Conservation (phyloP, 2,113 vertebrate species). For the Hoplias malabaricus region DNA sequence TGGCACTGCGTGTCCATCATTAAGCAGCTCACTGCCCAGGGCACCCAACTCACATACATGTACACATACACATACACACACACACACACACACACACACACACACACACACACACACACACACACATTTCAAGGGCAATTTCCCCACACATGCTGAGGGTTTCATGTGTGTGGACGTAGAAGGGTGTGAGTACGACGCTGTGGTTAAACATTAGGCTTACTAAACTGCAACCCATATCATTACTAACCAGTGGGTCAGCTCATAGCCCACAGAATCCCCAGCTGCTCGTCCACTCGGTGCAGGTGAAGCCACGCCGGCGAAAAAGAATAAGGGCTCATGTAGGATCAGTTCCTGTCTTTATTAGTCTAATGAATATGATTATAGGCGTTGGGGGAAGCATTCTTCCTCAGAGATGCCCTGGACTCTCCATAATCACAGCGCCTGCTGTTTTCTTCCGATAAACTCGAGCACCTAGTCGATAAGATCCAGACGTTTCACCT, state of each 20-base stretch:
- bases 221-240: conserved; percentile 28
- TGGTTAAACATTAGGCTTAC: conserved; percentile 16
- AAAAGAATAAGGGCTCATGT: conserved; percentile 1
- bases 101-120: conserved; percentile 32
- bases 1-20: conserved; percentile 53
- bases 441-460: conserved; percentile 31
- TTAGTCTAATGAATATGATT: conserved; percentile 36
- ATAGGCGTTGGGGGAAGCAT: background rate
- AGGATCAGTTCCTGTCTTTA: conserved; percentile 10
- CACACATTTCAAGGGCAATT: conserved; percentile 57
- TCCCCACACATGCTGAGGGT: conserved; percentile 34
- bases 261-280: conserved; percentile 2
- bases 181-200: conserved; percentile 17
- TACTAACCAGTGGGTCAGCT: conserved; percentile 22
- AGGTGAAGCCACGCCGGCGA: conserved; percentile 2
- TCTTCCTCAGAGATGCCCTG: conserved; percentile 11
- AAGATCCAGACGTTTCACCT: conserved; percentile 44
- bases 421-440: background rate
- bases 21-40: conserved; percentile 51
- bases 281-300: background rate
- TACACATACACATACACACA: conserved; percentile 24
- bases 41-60: conserved; percentile 27
- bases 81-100: conserved; percentile 25
- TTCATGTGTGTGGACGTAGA: conserved; percentile 33
- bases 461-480: conserved; percentile 28